Conservation (phyloP, 2,113 vertebrate genomes). For the Leptobrachium ailaonicum region DNA sequence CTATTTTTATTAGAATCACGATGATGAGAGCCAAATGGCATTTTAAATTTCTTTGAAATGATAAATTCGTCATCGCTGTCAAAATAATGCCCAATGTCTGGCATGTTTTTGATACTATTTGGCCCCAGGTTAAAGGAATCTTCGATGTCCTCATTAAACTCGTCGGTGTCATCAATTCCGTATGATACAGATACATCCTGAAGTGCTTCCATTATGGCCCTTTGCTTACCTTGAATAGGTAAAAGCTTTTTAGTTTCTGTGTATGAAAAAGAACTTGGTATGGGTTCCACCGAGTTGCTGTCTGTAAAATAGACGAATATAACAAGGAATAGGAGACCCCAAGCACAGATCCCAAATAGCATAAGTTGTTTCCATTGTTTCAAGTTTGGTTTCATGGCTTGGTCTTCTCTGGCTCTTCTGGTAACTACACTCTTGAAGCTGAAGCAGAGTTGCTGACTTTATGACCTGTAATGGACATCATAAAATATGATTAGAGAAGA, state of each 20-base stretch:
- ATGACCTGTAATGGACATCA: constrained; percentile 60
- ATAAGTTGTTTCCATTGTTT: constrained; percentile 92
- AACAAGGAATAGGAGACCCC: constrained; percentile 87
- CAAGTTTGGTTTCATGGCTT: constrained; percentile 92
- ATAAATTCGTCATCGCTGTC: constrained; percentile 60
- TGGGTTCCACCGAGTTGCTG: constrained; percentile 76
- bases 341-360: constrained; percentile 87
- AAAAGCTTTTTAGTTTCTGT: constrained; percentile 81
- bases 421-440: constrained; percentile 51
- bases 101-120: constrained; percentile 61
- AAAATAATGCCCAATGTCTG: constrained; percentile 53
- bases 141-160: constrained; percentile 53
- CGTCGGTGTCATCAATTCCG: constrained; percentile 58
- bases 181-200: constrained; percentile 65
- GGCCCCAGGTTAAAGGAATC: constrained; percentile 52
- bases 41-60: constrained; percentile 64
- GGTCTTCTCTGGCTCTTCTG: constrained; percentile 55
- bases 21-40: constrained; percentile 57
- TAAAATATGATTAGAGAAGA: neutral
- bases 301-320: constrained; percentile 94
- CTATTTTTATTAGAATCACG: constrained; percentile 59
- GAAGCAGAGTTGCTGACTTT: constrained; percentile 40
- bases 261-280: constrained; percentile 77
- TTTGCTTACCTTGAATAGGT: constrained; percentile 80
- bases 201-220: constrained; percentile 75